Percentiles rank a stretch among this genome's conserved stretches.
Conservation (phyloP, 2,888 invertebrate species). For the Epinotia nisella region DNA sequence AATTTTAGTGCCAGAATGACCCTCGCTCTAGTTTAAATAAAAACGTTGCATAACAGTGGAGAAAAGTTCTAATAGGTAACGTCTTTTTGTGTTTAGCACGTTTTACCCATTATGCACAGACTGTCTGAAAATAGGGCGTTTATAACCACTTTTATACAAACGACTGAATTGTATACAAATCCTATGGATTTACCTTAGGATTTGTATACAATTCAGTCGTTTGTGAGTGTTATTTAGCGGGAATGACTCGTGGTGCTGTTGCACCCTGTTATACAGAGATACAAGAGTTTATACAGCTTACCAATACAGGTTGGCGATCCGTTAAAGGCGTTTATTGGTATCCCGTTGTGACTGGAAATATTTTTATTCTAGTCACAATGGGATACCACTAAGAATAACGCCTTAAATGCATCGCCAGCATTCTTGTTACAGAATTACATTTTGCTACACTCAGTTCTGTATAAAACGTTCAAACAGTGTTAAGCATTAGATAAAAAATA, state of each 20-base stretch:
- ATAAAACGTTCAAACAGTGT: too few relatives aligned
- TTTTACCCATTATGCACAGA: constrained; percentile 22
- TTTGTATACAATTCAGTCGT: constrained; percentile 9
- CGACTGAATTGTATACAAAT: too few relatives aligned
- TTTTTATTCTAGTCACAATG: too few relatives aligned
- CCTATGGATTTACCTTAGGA: background rate
- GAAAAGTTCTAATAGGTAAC: background rate
- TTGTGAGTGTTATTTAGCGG: background rate
- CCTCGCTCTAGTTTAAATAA: background rate
- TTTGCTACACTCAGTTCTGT: too few relatives aligned
- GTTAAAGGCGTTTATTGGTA: too few relatives aligned
- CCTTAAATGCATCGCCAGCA: too few relatives aligned
- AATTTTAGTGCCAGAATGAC: background rate
- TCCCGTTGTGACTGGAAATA: too few relatives aligned
- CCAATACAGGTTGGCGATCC: background rate
- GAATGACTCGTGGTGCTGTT: background rate
- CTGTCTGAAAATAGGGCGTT: background rate
- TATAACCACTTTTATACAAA: constrained; percentile 13
- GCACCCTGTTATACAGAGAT: too few relatives aligned
- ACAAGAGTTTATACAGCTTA: background rate
- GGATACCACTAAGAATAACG: too few relatives aligned
- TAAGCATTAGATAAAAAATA: too few relatives aligned
- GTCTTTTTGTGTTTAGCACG: background rate
- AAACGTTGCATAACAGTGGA: constrained; percentile 4
- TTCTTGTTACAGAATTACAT: too few relatives aligned